Base-by-base conservation (phyloP, 2,888 invertebrate genomes). In the Ischnus inquisitorius region DNA sequence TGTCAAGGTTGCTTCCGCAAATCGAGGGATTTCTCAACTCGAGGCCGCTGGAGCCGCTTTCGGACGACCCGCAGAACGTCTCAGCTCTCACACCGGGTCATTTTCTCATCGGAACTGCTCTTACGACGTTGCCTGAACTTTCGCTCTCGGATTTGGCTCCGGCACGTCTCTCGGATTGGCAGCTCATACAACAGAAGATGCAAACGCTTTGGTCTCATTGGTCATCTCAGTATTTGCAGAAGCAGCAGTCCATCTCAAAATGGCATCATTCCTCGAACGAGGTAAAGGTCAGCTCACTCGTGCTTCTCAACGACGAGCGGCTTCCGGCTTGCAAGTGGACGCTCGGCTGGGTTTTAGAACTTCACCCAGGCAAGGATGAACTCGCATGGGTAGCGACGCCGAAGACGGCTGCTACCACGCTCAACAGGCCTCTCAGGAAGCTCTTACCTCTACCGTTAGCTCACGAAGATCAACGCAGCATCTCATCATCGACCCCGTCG, bases 351-450 rank as follows among this genome's bases (percentile, higher is more conserved):
- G 80, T 89, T 2, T 51, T 48, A 0, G 12, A 75, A 0, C 22
- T 87, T 0, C 86, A 88, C n/a, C n/a, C n/a, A n/a, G n/a, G n/a
- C n/a, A n/a, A n/a, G n/a, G n/a, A n/a, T n/a, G n/a, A n/a, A n/a
- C 19, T 89, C 88, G n/a, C n/a, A n/a, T n/a, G n/a, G n/a, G n/a
- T n/a, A 12, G 88, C 89, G n/a, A 8, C 0, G n/a, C 1, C 89
- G 4, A 82, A 82, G 48, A 90, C 88, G 1, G 72, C 83, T 0
- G 71, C 76, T 12, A 79, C 86, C 1, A 83, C 77, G 2, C 57
- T 87, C 10, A 84, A 64, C 39, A 46, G 87, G 22, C 85, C 88
- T 0, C 81, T 87, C 16, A 39, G 71, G 25, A 88, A 88, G 64
- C 72, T 87, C 1, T 71, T 48, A 0, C 41, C 82, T 0, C 79